Conservation (phyloP, 2,797 vertebrate species). For the Coreius guichenoti region DNA sequence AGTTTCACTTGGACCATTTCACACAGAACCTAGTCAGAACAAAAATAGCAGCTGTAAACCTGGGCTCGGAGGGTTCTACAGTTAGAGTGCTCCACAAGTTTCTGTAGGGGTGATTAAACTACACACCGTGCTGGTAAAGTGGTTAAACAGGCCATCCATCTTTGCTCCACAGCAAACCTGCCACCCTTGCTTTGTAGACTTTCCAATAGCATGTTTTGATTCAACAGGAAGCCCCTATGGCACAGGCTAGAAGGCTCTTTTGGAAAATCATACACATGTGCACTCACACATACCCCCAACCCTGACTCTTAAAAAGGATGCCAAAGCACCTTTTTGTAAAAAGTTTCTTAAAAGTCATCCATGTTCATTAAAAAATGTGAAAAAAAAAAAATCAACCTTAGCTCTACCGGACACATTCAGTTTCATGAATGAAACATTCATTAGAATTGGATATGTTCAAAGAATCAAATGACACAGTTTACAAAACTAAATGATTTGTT, state of each 20-base stretch:
- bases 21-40: constrained; percentile 60
- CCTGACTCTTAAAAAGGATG: constrained; percentile 13
- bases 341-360: neutral
- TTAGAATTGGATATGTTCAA: neutral
- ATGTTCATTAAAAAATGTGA: too few relatives aligned
- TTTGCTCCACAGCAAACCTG: constrained; percentile 57
- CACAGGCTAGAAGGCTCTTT: constrained; percentile 31
- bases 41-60: constrained; percentile 41
- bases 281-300: constrained; percentile 43
- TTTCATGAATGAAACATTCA: neutral
- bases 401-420: neutral
- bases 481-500: neutral
- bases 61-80: constrained; percentile 58
- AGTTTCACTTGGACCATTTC: constrained; percentile 35
- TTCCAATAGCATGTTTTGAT: constrained; percentile 21
- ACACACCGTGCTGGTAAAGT: constrained; percentile 69
- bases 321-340: neutral
- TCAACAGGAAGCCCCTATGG: constrained; percentile 24
- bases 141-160: constrained; percentile 73
- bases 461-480: neutral
- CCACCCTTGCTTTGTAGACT: constrained; percentile 28
- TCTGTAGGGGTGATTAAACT: constrained; percentile 72
- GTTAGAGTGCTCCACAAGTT: constrained; percentile 59
- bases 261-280: constrained; percentile 47
- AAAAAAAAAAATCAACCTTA: neutral